Base-by-base conservation (phyloP, 2,797 vertebrate genomes). In the Sphenopsis melanotis region DNA sequence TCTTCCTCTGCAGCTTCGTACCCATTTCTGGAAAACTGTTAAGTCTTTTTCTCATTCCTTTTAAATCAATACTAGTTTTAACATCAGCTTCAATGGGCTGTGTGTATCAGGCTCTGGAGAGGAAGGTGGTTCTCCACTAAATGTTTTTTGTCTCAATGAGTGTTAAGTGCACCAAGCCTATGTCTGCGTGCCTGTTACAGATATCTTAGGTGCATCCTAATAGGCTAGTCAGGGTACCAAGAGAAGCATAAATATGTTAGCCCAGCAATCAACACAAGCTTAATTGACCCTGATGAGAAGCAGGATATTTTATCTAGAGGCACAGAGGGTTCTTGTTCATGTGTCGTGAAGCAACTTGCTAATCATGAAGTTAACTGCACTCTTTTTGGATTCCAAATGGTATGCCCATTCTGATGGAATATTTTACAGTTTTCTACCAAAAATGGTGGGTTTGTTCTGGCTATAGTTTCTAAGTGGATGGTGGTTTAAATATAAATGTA, bases 391-490 rank as follows among this genome's bases (percentile, higher is more conserved):
- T 63, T 84, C 34, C 23, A 42, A 37, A 8, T 30, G 6, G 2
- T 70, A 20, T 7, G 2, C 21, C 19, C 13, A 10, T 87, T 90
- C 50, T 15, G 4, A 39, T 17, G 16, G 22, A 84, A 55, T 77
- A 70, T 49, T 90, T 89, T 61, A 46, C 5, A 55, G 10, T 49
- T 6, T 18, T 77, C 32, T 83, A 11, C 27, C 29, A 55, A 74
- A 87, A 87, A 41, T 39, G 1, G 18, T 8, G 16, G 0, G 9
- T 30, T 47, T 2, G 0, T 27, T 91, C 60, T 4, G 1, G 1
- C 20, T 87, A 85, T 61, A 15, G 3, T 36, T 78, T 85, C 46
- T 72, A 9, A 75, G 27, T n/a, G 14, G 15, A 32, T 74, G 15
- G 6, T 46, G 6, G 9, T 65, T 90, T 44, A 27, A 24, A 36